phyloP scores from a whole-genome alignment of 2,113 vertebrate genomes.

The Buteo buteo region DNA sequence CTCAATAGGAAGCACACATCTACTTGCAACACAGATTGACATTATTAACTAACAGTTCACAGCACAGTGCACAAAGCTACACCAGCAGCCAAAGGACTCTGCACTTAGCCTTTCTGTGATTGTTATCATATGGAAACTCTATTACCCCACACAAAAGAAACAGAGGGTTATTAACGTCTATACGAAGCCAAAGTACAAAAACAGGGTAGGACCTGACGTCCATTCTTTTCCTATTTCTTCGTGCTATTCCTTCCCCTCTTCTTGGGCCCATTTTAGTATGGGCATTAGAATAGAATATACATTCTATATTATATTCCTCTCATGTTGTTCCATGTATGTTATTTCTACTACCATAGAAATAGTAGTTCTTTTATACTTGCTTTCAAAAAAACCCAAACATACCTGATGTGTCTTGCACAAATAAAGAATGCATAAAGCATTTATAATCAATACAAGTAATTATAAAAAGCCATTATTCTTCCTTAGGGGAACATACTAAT shows the following conservation, averaged over 20 bases:
- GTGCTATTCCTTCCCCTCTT: neutral
- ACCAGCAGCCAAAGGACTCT: slow-evolving; percentile 12
- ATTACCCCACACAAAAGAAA: neutral
- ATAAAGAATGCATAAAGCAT: neutral
- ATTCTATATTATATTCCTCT: neutral
- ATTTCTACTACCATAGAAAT: neutral
- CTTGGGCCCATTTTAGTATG: neutral
- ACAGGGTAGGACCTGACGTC: neutral
- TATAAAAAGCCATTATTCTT: neutral
- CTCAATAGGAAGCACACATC: neutral
- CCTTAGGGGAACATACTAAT: neutral
- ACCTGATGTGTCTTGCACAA: neutral
- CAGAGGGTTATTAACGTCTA: neutral
- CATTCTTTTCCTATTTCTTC: neutral
- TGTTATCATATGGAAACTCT: neutral
- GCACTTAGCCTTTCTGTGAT: neutral
- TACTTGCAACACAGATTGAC: neutral
- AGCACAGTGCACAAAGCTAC: neutral
- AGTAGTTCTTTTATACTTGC: neutral
- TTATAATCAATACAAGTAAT: neutral
- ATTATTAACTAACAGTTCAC: neutral
- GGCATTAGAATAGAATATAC: neutral
- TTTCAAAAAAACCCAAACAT: neutral
- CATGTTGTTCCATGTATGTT: neutral
- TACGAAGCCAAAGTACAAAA: slow-evolving; percentile 44